phyloP scores from a whole-genome alignment of 2,797 vertebrate species.

The Pangasius larnaudii region DNA sequence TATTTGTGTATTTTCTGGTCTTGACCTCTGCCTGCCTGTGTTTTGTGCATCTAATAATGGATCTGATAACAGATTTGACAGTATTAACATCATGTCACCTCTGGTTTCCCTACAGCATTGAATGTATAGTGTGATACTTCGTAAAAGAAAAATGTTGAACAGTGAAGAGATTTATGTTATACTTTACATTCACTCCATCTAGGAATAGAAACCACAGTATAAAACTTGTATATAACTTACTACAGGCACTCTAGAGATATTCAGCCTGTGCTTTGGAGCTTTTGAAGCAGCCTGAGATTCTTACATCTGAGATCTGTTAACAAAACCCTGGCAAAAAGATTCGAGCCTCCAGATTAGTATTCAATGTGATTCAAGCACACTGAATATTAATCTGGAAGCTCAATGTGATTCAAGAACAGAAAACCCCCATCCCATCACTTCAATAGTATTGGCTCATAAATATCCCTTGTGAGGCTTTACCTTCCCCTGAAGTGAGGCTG shows the following conservation, averaged over 20 bases:
- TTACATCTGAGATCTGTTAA: neutral
- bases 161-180: neutral
- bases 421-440: conserved; percentile 11
- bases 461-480: conserved; percentile 12
- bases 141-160: neutral
- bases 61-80: neutral
- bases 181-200: neutral
- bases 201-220: neutral
- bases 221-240: neutral
- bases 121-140: neutral
- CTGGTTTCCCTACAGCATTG: neutral
- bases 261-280: neutral
- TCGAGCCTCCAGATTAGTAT: conserved; percentile 3
- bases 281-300: neutral
- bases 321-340: conserved; percentile 9
- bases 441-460: conserved; percentile 33
- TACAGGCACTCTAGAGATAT: neutral
- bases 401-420: conserved; percentile 20
- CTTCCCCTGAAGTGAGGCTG: conserved; percentile 16
- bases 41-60: neutral
- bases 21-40: neutral
- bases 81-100: neutral
- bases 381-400: no score
- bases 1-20: neutral
- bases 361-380: conserved; percentile 20